A percentile compares a stretch with the other conserved stretches of the same genome.
Evolutionary conservation across 2,797 vertebrate species (phyloP).

Genomic region (Hozukius guyotensis): DNA sequence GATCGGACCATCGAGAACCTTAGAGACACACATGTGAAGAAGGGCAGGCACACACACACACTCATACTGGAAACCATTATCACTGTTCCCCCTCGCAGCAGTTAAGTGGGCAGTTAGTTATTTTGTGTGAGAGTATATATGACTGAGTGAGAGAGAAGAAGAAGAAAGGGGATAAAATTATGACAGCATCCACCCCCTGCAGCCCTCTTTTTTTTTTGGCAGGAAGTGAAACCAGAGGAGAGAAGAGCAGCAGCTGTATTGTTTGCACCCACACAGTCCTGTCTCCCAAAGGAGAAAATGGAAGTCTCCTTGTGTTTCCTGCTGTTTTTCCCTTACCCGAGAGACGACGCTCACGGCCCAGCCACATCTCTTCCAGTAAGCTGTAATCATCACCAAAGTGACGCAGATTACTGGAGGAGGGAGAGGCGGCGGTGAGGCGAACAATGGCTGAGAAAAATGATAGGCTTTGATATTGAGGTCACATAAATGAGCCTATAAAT

Average conservation of each 20-base stretch:
- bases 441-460: constrained; percentile 65
- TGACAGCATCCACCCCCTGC: constrained; percentile 8
- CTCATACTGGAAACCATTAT: constrained; percentile 35
- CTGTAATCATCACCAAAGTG: constrained; percentile 73
- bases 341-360: constrained; percentile 41
- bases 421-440: constrained; percentile 27
- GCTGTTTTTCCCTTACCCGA: constrained; percentile 23
- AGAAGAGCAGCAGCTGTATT: constrained; percentile 13
- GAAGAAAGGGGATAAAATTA: constrained; percentile 23
- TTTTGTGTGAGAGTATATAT: constrained; percentile 2
- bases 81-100: background rate
- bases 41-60: background rate
- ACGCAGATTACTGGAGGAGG: constrained; percentile 65
- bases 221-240: constrained; percentile 17
- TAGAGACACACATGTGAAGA: constrained; percentile 16
- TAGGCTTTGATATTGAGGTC: constrained; percentile 64
- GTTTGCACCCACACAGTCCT: constrained; percentile 31
- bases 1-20: constrained; percentile 60
- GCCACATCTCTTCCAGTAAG: constrained; percentile 68
- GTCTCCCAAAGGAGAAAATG: constrained; percentile 41
- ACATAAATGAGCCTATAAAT: constrained; percentile 52
- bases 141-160: constrained; percentile 1
- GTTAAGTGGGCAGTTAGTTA: constrained; percentile 24
- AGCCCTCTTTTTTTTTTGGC: constrained; percentile 8
- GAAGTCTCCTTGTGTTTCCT: constrained; percentile 52